phyloP scores from a whole-genome alignment of 2,888 invertebrate species.

The Clitarchus hookeri region DNA sequence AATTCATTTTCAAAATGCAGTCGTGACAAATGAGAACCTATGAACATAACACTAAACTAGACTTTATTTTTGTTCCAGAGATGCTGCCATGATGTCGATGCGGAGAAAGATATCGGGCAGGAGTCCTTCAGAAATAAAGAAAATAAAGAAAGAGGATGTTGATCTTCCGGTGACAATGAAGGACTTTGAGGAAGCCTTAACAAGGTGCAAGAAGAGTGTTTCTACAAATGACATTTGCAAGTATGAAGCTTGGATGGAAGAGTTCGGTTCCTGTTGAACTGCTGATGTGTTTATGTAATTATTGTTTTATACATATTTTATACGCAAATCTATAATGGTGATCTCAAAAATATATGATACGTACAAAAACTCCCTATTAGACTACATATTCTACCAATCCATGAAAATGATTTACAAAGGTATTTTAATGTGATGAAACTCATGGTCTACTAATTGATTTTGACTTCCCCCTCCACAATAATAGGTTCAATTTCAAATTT shows the following conservation, averaged over 20 bases:
- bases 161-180: conserved; percentile 90
- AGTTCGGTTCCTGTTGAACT: conserved; percentile 86
- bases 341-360: background rate
- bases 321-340: background rate
- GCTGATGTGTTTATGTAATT: background rate
- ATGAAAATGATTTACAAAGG: no score
- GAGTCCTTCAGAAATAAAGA: conserved; percentile 91
- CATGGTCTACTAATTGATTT: no score
- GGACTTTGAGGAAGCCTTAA: conserved; percentile 92
- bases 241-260: conserved; percentile 96
- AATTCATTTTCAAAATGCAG: no score
- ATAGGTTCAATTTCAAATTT: no score
- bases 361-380: no score
- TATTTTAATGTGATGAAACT: no score
- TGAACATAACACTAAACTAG: no score
- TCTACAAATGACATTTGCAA: conserved; percentile 92
- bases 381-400: no score
- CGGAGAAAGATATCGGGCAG: conserved; percentile 91
- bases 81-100: conserved; percentile 99
- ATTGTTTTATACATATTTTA: conserved; percentile 8
- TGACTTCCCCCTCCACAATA: no score
- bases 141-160: conserved; percentile 91
- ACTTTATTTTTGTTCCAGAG: conserved; percentile 61
- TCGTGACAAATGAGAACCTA: no score
- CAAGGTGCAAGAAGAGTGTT: conserved; percentile 95